Percentiles rank a stretch among this genome's conserved stretches.
Evolutionary conservation across 2,888 invertebrate genomes (phyloP).

Genomic region (Apamea epomidion): DNA sequence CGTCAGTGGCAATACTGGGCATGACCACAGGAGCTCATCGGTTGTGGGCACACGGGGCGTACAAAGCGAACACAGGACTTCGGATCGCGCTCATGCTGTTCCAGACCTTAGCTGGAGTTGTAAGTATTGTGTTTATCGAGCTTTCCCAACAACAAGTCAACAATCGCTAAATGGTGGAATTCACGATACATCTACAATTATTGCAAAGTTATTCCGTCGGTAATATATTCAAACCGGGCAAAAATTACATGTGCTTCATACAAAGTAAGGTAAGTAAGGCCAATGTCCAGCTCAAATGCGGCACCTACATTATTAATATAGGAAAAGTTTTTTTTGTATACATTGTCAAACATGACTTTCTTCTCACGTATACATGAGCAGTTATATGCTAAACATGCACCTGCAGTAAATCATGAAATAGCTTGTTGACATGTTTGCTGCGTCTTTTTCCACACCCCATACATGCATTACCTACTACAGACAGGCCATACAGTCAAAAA

Average conservation of each 20-base stretch:
- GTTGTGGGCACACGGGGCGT: constrained; percentile 97
- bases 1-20: constrained; percentile 93
- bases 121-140: constrained; percentile 81
- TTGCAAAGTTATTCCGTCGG: not conserved
- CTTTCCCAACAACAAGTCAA: not conserved
- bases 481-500: not conserved
- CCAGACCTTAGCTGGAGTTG: constrained; percentile 97
- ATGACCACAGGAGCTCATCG: constrained; percentile 98
- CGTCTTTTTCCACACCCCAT: not conserved
- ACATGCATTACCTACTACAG: not conserved
- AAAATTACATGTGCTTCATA: not conserved
- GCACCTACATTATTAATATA: not conserved
- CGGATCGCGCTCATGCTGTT: constrained; percentile 94
- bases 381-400: constrained; percentile 1
- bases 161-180: not conserved
- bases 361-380: not conserved
- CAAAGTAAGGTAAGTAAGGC: not conserved
- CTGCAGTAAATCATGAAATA: not conserved
- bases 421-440: not conserved
- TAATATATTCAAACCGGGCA: not conserved
- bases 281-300: not conserved
- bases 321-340: not conserved
- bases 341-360: not conserved
- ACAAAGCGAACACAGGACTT: constrained; percentile 93
- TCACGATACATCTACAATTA: not conserved